Base-by-base conservation (phyloP, 2,113 vertebrate species). In the Rhombomys opimus region DNA sequence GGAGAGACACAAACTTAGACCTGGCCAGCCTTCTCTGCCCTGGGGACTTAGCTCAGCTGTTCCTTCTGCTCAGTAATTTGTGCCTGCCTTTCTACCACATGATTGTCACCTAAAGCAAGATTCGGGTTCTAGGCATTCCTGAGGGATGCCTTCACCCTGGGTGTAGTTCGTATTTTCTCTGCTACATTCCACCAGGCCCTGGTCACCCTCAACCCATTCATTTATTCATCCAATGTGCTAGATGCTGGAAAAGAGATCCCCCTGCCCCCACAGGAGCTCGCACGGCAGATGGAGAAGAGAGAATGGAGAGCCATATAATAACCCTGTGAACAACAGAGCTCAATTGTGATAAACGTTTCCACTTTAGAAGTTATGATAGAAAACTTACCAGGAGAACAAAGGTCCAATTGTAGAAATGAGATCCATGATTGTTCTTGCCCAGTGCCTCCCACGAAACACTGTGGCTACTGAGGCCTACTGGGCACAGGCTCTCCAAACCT, bases 271-370 rank as follows among this genome's bases (percentile, higher is more conserved):
- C 57, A 0, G 25, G 65, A 32, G 12, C 35, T 82, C 11, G 5
- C 35, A 59, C 35, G 25, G 9, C 1, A 0, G 2, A 1, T 3
- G 0, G 7, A 32, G n/a, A 67, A 65, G 17, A 2, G 1, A 4
- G 20, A 52, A 1, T 14, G 1, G 20, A 35, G 32, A 25, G 27
- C 72, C 18, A 4, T 20, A 38, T 52, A 63, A 32, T 46, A 50
- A 13, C 46, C 41, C 78, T 35, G 14, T 61, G 5, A 1, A 14
- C 22, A 32, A 32, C 59, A 22, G 59, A 73, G 10, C 54, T 57
- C 72, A 52, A 23, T 52, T 5, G 8, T 32, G 38, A 27, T 5
- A 89, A 77, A 52, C 11, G 32, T 38, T 32, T 41, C 2, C 3
- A 1, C 30, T 81, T 72, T 32, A 57, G 81, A 93, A 84, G 52